Base-by-base conservation (phyloP, 2,113 vertebrate genomes). In the Malaclemys terrapin region DNA sequence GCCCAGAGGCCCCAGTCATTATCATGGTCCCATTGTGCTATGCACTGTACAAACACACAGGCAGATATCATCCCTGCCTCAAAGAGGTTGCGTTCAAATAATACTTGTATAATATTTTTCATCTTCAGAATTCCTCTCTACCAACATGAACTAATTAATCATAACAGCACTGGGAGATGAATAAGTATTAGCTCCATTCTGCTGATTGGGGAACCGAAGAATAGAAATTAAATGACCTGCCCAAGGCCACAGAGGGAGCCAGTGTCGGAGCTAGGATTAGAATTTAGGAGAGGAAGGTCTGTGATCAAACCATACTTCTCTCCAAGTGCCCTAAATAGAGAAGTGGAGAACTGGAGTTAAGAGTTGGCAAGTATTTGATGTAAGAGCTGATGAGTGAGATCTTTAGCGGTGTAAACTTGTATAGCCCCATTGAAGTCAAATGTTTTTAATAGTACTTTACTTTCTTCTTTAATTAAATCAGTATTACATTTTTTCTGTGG, bases 1-100 rank as follows among this genome's bases (percentile, higher is more conserved):
- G 82, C 29, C 24, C 38, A 76, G 72, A 69, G 16, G 35, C 35
- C 35, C 16, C 17, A 69, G 62, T 35, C 35, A 69, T 69, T n/a
- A n/a, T 69, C 62, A 69, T n/a, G 69, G 76, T 91, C 3, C 2
- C 19, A 42, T 50, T 69, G 62, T 82, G 57, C 80, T 87, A 93
- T 87, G 19, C 50, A 84, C 87, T 94, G 57, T 91, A 86, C 90
- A 96, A 97, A 95, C 81, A 96, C 93, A 96, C 87, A 94, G 96
- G 93, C 83, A 93, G 72, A 25, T 90, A 0, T 0, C 29, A 97
- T 87, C 57, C 89, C 84, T 69, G n/a, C 84, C 87, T 79, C 79
- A 80, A n/a, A 78, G 76, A 72, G 83, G 72, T 29, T 24, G 62
- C 78, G 95, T 56, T 14, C 69, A 53, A 42, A 84, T 8, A 14